Percentiles rank a stretch among this genome's conserved stretches.
Evolutionary conservation across 2,113 vertebrate genomes (phyloP).

Genomic region (Carassius carassius): DNA sequence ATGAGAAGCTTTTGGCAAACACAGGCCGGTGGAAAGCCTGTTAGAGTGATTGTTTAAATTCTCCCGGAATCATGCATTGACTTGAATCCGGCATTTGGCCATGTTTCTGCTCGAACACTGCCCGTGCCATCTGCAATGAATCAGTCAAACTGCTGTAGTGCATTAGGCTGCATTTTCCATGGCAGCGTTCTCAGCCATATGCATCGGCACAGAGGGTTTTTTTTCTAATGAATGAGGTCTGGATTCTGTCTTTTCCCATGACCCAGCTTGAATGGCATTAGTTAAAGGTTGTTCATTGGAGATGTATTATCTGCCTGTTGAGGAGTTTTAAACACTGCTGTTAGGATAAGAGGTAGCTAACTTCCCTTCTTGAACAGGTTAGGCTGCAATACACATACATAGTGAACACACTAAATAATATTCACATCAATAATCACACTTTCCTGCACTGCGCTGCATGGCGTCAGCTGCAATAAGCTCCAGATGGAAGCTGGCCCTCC

Average conservation of each 20-base stretch:
- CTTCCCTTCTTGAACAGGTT: background rate
- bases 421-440: slow-evolving; percentile 48
- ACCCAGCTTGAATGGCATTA: slow-evolving; percentile 47
- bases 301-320: background rate
- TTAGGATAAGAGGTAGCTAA: slow-evolving; percentile 15
- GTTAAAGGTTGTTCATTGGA: slow-evolving; percentile 24
- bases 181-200: slow-evolving; percentile 15
- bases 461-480: slow-evolving; percentile 81
- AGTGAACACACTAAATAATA: slow-evolving; percentile 36
- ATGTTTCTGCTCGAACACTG: slow-evolving; percentile 55
- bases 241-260: slow-evolving; percentile 46
- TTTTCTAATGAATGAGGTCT: slow-evolving; percentile 35
- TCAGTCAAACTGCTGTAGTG: slow-evolving; percentile 54
- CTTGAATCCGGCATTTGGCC: slow-evolving; percentile 59
- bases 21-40: slow-evolving; percentile 59
- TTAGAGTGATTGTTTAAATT: slow-evolving; percentile 61
- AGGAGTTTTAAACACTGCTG: slow-evolving; percentile 18
- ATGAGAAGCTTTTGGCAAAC: slow-evolving; percentile 70
- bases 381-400: background rate
- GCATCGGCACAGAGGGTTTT: background rate
- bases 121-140: slow-evolving; percentile 62
- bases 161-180: slow-evolving; percentile 47
- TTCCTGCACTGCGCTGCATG: slow-evolving; percentile 66
- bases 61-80: slow-evolving; percentile 62
- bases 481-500: slow-evolving; percentile 77